Base-by-base conservation (phyloP, 2,888 invertebrate species). In the Tinea pellionella region DNA sequence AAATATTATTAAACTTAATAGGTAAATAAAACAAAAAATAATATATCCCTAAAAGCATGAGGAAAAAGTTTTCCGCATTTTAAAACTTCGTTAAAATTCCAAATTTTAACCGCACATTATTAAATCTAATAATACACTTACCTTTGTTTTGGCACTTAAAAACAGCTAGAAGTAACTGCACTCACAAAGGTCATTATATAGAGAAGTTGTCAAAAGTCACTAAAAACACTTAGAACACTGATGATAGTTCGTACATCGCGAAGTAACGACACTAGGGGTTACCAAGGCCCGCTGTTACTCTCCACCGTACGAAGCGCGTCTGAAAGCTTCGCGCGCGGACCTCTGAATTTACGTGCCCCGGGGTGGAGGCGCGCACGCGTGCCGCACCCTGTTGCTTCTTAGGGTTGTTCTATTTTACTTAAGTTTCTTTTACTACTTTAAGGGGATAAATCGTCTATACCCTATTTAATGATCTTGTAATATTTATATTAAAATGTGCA, bases 361-460 rank as follows among this genome's bases (percentile, higher is more conserved):
- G 82, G 83, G 76, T 74, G 73, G 75, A 67, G 75, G 71, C 84
- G 86, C 86, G 86, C 86, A 86, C 77, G 86, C 86, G 86, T 85
- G 77, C 76, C 74, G 78, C 80, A 86, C 86, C 86, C 86, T 86
- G 86, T 86, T 86, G 86, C 86, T 84, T 85, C 85, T 63, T 73
- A 75, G 79, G 64, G 71, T 66, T 62, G 78, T 61, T 32, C 2
- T 15, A 13, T 18, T 53, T 24, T 53, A 9, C 24, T 53, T n/a
- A 47, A 47, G 13, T 16, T 47, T 47, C n/a, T 2, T 12, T 12
- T 37, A n/a, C 37, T 37, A 37, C 9, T 37, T 37, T 9, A 37
- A 37, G 37, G 6, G 24, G 24, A 3, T 24, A 24, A 24, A 24
- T 24, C 2, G 3, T 3, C 6, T 24, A 24, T 24, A 24, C 6